phyloP scores from a whole-genome alignment of 2,113 vertebrate species.

The Balaenoptera acutorostrata region DNA sequence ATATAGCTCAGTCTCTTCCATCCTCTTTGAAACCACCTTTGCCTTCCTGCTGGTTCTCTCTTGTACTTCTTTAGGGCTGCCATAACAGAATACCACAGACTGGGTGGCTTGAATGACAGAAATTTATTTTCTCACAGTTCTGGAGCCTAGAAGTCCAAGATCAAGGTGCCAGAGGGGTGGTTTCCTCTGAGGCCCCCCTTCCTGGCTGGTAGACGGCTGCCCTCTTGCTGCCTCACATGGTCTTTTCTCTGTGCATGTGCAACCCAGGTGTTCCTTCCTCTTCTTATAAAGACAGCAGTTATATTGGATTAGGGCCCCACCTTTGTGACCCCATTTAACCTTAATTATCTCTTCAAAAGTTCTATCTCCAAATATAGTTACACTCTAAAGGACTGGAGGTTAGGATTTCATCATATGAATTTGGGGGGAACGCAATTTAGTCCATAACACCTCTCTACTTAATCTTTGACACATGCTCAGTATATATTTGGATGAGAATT shows the following conservation, averaged over 20 bases:
- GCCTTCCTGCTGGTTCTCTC: neutral
- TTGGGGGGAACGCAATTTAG: neutral
- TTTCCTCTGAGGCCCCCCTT: neutral
- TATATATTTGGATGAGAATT: neutral
- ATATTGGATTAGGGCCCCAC: neutral
- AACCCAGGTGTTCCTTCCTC: neutral
- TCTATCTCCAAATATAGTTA: neutral
- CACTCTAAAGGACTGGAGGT: neutral
- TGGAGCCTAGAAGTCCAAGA: neutral
- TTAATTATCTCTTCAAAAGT: neutral
- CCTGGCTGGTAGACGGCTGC: neutral
- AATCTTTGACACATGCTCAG: neutral
- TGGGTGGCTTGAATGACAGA: neutral
- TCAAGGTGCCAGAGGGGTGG: neutral
- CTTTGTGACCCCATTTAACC: neutral
- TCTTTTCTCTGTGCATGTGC: neutral
- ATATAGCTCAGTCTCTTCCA: neutral
- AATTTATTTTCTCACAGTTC: neutral
- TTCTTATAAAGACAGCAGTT: neutral
- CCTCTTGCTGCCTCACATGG: neutral
- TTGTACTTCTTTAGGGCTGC: neutral
- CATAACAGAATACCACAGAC: neutral
- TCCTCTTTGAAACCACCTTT: neutral
- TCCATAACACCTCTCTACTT: neutral
- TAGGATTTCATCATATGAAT: neutral